Base-by-base conservation (phyloP, 1,140 invertebrate genomes). In the Steinernema feltiae region DNA sequence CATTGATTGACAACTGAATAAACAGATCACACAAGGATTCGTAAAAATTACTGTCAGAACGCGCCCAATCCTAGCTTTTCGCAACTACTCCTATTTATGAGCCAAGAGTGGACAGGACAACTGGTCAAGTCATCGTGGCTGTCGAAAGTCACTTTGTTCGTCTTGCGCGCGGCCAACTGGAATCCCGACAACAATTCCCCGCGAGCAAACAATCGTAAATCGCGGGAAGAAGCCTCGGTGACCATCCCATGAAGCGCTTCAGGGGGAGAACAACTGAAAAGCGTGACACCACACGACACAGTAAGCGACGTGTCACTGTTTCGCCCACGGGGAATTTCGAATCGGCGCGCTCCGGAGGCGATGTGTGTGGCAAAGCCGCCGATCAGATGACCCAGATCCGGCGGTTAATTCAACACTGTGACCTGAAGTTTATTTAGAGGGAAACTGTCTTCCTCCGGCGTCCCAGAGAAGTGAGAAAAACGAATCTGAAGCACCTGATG, bases 1-100 rank as follows among this genome's bases (percentile, higher is more conserved):
- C 72, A 73, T 71, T 73, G 30, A 41, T 73, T 70, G 30, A 73
- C 41, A 73, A 70, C 72, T 73, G 70, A 73, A 73, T 73, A 73
- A 78, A 0, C n/a, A 81, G 12, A 24, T 77, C 63, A 78, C 41
- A 15, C n/a, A n/a, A 29, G 29, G 15, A 63, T 46, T 41, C n/a
- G 21, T 21, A 18, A 31, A 80, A 1, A 48, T 17, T 75, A 24
- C 30, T 77, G 41, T 46, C 41, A 12, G 41, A 12, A 46, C n/a
- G 7, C 41, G 41, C 7, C 7, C 41, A n/a, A n/a, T n/a, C 41
- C 7, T 46, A 46, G n/a, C 7, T n/a, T n/a, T 12, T 7, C 41
- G 41, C 41, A 46, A 7, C 7, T 7, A 12, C 41, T 12, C 7
- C 7, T n/a, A 46, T n/a, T 46, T 46, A 46, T 12, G 7, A 7